Evolutionary conservation across 2,797 vertebrate species (phyloP).

Genomic region (Cichlasoma orientale): DNA sequence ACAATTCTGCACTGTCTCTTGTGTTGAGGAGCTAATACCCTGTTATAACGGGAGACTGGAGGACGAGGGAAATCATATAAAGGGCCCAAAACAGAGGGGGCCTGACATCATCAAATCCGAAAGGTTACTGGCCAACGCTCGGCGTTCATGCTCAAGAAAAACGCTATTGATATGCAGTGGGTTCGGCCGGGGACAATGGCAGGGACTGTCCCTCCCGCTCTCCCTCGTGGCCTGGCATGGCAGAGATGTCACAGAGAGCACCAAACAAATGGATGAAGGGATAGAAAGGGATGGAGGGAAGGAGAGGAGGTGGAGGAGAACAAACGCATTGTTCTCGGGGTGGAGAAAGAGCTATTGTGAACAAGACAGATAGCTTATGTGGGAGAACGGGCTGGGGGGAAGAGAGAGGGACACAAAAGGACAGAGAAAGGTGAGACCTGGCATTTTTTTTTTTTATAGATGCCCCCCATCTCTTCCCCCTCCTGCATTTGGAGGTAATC

Average conservation of each 20-base stretch:
- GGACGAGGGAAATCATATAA: slow-evolving; percentile 50
- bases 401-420: slow-evolving; percentile 46
- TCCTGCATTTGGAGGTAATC: slow-evolving; percentile 33
- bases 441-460: slow-evolving; percentile 36
- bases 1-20: slow-evolving; percentile 38
- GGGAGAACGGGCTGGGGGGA: slow-evolving; percentile 42
- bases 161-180: slow-evolving; percentile 79
- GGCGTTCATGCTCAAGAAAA: slow-evolving; percentile 68
- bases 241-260: slow-evolving; percentile 84
- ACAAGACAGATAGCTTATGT: slow-evolving; percentile 71
- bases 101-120: slow-evolving; percentile 81
- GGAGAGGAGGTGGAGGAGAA: slow-evolving; percentile 73
- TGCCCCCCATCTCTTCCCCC: neutral
- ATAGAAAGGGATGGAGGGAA: slow-evolving; percentile 69
- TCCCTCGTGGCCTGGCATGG: slow-evolving; percentile 78
- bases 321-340: slow-evolving; percentile 78
- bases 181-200: slow-evolving; percentile 73
- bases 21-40: slow-evolving; percentile 21
- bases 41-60: slow-evolving; percentile 13
- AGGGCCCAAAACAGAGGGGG: slow-evolving; percentile 45
- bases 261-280: slow-evolving; percentile 77
- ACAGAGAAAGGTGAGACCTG: slow-evolving; percentile 70
- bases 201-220: slow-evolving; percentile 73
- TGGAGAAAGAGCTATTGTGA: slow-evolving; percentile 81
- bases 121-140: slow-evolving; percentile 80